These are phyloP conservation scores for Erethizon dorsatum DNA, from an alignment of 2,797 vertebrate genomes.

Conservation along the genomic window DNA sequence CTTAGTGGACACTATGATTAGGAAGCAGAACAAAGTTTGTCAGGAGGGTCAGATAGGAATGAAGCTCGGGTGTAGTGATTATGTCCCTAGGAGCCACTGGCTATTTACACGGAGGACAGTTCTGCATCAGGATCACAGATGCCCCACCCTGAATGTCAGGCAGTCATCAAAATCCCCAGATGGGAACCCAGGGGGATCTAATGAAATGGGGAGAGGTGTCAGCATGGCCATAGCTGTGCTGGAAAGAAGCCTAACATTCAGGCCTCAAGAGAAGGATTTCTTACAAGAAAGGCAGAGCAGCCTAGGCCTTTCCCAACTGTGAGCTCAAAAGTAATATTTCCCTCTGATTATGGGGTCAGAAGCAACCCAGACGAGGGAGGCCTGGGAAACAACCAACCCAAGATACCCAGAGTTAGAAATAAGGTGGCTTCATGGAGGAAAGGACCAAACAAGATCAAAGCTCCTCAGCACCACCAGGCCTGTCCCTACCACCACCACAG, in stretches of 20 bases:
- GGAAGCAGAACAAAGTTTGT: slow-evolving; percentile 24
- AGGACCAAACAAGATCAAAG: not conserved
- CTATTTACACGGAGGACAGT: not conserved
- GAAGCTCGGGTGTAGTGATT: not conserved
- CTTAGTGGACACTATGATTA: not conserved
- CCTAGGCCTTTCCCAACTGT: not conserved
- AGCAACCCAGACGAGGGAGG: not conserved
- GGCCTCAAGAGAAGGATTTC: not conserved
- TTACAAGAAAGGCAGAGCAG: not conserved
- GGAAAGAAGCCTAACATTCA: not conserved
- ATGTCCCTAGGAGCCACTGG: not conserved
- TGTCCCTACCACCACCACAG: no score
- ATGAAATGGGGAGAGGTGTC: not conserved
- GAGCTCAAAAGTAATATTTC: not conserved
- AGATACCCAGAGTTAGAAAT: not conserved
- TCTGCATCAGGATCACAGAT: not conserved
- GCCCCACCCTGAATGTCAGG: not conserved
- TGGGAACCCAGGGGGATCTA: not conserved
- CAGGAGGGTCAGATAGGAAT: not conserved
- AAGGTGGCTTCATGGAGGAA: not conserved
- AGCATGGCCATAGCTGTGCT: not conserved
- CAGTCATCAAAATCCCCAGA: not conserved
- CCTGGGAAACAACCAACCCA: not conserved
- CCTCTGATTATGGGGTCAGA: not conserved
- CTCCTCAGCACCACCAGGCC: not conserved